These are phyloP conservation scores for Aporophyla lueneburgensis DNA, from an alignment of 2,888 invertebrate genomes.

Conservation along the genomic window DNA sequence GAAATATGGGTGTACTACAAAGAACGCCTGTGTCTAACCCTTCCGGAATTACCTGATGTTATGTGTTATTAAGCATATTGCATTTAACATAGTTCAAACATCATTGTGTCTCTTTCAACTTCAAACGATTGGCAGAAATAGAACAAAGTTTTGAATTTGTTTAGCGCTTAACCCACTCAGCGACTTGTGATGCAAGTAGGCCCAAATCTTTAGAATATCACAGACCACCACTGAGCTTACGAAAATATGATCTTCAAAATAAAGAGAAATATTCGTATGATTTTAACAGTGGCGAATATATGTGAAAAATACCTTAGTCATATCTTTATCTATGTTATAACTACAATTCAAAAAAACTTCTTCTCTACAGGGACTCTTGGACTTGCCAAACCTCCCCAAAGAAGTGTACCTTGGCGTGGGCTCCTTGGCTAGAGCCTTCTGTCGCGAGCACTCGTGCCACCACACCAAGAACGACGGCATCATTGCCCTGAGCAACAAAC, in stretches of 20 bases:
- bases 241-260: not conserved
- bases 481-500: conserved; percentile 91
- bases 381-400: conserved; percentile 91
- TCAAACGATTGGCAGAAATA: not conserved
- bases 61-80: no score
- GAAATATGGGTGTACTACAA: no score
- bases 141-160: not conserved
- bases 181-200: no score
- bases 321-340: no score
- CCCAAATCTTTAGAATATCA: not conserved
- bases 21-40: no score
- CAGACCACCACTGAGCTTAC: not conserved
- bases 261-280: not conserved
- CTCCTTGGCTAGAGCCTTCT: conserved; percentile 93
- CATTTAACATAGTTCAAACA: not conserved
- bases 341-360: not conserved
- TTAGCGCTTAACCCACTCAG: not conserved
- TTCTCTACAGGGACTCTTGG: conserved; percentile 89
- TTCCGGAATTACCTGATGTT: no score
- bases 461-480: conserved; percentile 88
- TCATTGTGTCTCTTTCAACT: no score
- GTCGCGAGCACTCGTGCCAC: conserved; percentile 92
- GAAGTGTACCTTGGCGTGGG: conserved; percentile 94
- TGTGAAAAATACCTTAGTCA: no score
- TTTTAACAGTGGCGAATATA: not conserved